Evolutionary conservation across 2,797 vertebrate genomes (phyloP).

Genomic region (Argya squamiceps): DNA sequence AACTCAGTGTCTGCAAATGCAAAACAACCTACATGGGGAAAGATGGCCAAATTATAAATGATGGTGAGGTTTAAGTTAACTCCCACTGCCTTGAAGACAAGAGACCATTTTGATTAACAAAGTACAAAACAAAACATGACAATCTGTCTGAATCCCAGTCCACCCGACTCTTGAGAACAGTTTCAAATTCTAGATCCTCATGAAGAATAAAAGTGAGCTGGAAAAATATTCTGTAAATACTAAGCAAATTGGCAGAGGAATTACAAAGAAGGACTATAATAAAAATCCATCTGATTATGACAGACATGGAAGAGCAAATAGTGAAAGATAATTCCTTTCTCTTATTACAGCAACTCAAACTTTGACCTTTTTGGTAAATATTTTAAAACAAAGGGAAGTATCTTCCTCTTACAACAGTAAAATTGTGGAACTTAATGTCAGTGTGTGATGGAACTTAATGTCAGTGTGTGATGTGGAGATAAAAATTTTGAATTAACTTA

Average conservation of each 20-base stretch:
- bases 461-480: not conserved
- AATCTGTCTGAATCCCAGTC: not conserved
- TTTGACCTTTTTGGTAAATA: not conserved
- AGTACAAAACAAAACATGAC: not conserved
- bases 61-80: not conserved
- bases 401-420: not conserved
- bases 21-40: not conserved
- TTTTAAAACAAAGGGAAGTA: not conserved
- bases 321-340: not conserved
- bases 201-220: not conserved
- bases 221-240: not conserved
- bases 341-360: not conserved
- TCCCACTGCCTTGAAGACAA: not conserved
- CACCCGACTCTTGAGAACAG: not conserved
- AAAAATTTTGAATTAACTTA: not conserved
- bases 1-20: not conserved
- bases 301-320: not conserved
- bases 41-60: not conserved
- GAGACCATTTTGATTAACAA: not conserved
- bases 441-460: not conserved
- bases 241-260: not conserved
- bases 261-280: not conserved
- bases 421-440: not conserved
- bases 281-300: not conserved
- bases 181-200: not conserved